A percentile compares a stretch with the other conserved stretches of the same genome.
Evolutionary conservation across 2,797 vertebrate genomes (phyloP).

Genomic region (Microctenopoma steveboyesi): DNA sequence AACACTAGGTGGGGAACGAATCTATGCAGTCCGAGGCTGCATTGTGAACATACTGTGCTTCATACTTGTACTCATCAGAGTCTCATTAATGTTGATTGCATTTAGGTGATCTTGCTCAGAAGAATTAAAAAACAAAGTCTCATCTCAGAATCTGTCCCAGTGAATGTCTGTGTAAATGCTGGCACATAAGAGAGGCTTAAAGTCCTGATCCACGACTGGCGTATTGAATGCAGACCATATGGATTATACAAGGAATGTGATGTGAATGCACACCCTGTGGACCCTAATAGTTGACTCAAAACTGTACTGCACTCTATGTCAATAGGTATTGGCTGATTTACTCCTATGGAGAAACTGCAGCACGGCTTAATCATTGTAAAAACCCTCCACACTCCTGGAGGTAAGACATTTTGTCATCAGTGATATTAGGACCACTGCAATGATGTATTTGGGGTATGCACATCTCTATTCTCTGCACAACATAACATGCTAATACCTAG

Average conservation of each 20-base stretch:
- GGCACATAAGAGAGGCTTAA: constrained; percentile 29
- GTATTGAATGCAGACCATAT: constrained; percentile 32
- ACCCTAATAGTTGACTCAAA: constrained; percentile 24
- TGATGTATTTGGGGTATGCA: constrained; percentile 16
- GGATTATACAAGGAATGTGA: constrained; percentile 29
- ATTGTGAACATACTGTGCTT: background rate
- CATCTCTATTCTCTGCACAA: constrained; percentile 10
- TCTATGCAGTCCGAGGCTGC: background rate
- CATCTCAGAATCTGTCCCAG: constrained; percentile 27
- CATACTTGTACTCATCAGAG: background rate
- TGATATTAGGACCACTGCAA: constrained; percentile 18
- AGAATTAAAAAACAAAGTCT: constrained; percentile 26
- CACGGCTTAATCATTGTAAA: background rate
- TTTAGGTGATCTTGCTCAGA: constrained; percentile 29
- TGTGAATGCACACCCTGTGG: constrained; percentile 30
- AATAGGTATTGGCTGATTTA: constrained; percentile 12
- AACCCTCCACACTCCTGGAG: constrained; percentile 4
- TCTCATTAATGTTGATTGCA: constrained; percentile 3
- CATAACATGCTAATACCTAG: background rate
- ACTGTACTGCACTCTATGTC: constrained; percentile 21
- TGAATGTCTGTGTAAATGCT: constrained; percentile 10
- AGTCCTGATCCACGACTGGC: constrained; percentile 22
- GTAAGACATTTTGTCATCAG: constrained; percentile 11
- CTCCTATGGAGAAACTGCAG: constrained; percentile 3
- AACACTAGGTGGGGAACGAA: background rate